Evolutionary conservation across 2,113 vertebrate genomes (phyloP), one percentile per base, ranked within the genome.

Genomic region (Sylvia atricapilla): DNA sequence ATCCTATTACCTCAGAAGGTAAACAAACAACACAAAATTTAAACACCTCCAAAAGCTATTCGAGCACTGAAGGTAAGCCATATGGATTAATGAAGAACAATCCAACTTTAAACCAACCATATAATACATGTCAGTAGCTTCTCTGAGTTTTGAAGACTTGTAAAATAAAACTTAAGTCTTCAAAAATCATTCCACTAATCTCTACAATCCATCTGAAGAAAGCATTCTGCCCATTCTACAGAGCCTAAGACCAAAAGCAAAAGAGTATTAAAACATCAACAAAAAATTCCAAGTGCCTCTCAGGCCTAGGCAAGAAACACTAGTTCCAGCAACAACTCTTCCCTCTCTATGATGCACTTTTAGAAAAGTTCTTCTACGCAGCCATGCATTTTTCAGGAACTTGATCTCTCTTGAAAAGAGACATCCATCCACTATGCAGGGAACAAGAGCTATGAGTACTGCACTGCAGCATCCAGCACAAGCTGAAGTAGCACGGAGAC

Each of bases 401-500:
- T 33, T n/a, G 35, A 67, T 63, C 43, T 62, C 50, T 80, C 66
- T 30, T 37, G 37, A 31, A 44, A 72, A 78, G 13, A 78, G 62
- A n/a, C 17, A 81, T 28, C 47, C 39, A 35, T 20, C 15, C 49
- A 52, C 35, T 19, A 4, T 3, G 22, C 22, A 84, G 15, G 31
- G 33, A 85, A 74, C 30, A 52, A 46, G 55, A 80, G 55, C 79
- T 50, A 12, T 49, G 33, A 35, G 44, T 17, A 9, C 11, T 55
- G 64, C 67, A 74, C 55, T 63, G 33, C 91, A 82, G 73, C 86
- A 70, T 24, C 39, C 9, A 3, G 80, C 50, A 50, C 0, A 0
- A 84, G 53, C 44, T 30, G 17, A 44, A 56, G 69, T 2, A 47
- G 25, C 3, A 68, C 0, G 0, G 50, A 78, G 33, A 77, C 1